Percentiles rank a stretch among this genome's conserved stretches.
phyloP scores from a whole-genome alignment of 1,140 invertebrate species.

The Calephelis nemesis region DNA sequence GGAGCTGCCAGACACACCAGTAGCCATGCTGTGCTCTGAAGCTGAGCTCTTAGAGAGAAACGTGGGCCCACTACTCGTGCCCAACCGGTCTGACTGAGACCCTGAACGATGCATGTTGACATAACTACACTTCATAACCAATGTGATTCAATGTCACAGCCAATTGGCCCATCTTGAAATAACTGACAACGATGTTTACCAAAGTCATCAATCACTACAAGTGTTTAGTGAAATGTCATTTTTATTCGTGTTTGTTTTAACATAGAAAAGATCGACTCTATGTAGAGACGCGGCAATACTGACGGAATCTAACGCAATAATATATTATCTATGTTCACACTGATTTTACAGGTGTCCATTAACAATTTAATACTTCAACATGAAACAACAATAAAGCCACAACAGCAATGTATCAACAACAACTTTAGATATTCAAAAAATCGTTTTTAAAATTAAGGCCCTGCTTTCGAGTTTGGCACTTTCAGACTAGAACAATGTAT shows the following conservation, averaged over 20 bases:
- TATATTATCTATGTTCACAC: too few relatives aligned
- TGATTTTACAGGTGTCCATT: neutral
- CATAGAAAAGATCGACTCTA: neutral
- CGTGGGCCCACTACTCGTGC: slow-evolving; percentile 48
- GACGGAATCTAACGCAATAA: neutral
- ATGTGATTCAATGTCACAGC: slow-evolving; percentile 51
- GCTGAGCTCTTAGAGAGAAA: slow-evolving; percentile 74
- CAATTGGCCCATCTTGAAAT: slow-evolving; percentile 19
- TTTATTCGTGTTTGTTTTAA: neutral
- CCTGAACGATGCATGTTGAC: slow-evolving; percentile 79
- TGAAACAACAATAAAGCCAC: slow-evolving; percentile 9
- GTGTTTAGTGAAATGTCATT: slow-evolving; percentile 22
- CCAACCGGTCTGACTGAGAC: slow-evolving; percentile 72
- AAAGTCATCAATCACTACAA: slow-evolving; percentile 35
- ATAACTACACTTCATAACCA: slow-evolving; percentile 53
- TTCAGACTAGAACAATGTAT: slow-evolving; percentile 10
- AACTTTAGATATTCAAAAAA: slow-evolving; percentile 16
- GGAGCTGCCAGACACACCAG: slow-evolving; percentile 68
- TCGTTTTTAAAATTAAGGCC: slow-evolving; percentile 16
- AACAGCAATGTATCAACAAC: slow-evolving; percentile 1
- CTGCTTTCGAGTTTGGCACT: slow-evolving; percentile 14
- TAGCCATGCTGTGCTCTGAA: slow-evolving; percentile 78
- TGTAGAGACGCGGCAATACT: neutral
- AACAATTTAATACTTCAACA: neutral
- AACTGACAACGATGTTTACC: slow-evolving; percentile 25